Evolutionary conservation across 2,797 vertebrate species (phyloP).

Genomic region (Sphenopsis melanotis): DNA sequence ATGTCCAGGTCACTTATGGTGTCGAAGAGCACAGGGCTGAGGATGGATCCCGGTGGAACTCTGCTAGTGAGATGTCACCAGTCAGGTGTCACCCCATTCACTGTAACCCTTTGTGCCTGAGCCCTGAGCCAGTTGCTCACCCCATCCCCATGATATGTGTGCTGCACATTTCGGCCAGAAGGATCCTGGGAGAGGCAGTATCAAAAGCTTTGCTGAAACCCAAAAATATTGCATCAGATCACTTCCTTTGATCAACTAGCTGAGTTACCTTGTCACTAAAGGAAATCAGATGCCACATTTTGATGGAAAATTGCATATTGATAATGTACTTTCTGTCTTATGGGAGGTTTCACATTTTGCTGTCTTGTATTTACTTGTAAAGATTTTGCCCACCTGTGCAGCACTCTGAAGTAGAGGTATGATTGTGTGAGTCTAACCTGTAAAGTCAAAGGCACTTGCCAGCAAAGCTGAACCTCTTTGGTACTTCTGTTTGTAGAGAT

Average conservation of each 20-base stretch:
- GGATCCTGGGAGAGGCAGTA: background rate
- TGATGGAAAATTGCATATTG: slow-evolving; percentile 25
- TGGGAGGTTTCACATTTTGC: background rate
- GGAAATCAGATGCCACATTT: background rate
- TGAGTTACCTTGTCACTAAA: background rate
- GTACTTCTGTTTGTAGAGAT: background rate
- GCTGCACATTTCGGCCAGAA: background rate
- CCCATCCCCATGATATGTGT: too few species aligned
- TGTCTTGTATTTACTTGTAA: background rate
- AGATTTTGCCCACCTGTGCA: background rate
- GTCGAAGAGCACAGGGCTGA: background rate
- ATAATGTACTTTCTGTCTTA: slow-evolving; percentile 39
- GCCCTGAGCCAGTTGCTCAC: background rate
- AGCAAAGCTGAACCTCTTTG: background rate
- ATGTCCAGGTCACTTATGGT: background rate
- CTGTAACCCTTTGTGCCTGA: background rate
- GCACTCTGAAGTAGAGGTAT: background rate
- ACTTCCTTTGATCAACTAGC: background rate
- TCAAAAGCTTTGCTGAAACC: background rate
- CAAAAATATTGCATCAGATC: background rate
- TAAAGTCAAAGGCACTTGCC: background rate
- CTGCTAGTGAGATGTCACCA: background rate
- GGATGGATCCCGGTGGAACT: background rate
- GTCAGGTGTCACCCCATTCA: background rate
- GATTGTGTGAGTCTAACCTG: background rate